These are phyloP conservation scores for Laspeyria flexula DNA, from an alignment of 2,888 invertebrate genomes.

Conservation along the genomic window DNA sequence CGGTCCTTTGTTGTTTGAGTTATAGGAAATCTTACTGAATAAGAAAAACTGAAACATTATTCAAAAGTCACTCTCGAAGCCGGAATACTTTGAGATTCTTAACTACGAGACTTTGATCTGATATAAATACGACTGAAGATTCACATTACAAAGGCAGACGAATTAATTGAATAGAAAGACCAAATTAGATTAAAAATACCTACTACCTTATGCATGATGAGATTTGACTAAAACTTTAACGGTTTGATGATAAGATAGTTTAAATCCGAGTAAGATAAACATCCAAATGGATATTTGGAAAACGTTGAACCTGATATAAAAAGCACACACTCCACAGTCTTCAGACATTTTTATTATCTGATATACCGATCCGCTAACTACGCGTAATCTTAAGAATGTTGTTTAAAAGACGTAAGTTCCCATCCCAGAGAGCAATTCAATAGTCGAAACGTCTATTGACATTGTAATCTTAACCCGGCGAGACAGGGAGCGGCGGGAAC, in stretches of 20 bases:
- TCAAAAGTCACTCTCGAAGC: constrained; percentile 58
- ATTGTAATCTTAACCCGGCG: constrained; percentile 70
- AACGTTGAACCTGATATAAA: neutral
- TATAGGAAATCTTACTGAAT: constrained; percentile 72
- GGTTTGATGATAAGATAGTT: neutral
- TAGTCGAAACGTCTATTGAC: constrained; percentile 68
- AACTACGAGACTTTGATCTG: constrained; percentile 56
- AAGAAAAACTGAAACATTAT: constrained; percentile 74
- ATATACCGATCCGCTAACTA: constrained; percentile 37
- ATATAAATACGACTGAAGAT: constrained; percentile 31
- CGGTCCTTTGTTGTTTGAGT: constrained; percentile 78
- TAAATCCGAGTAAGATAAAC: neutral
- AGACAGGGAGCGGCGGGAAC: constrained; percentile 55
- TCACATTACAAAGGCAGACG: constrained; percentile 41
- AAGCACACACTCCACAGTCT: constrained; percentile 16
- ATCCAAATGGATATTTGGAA: neutral
- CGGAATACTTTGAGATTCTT: constrained; percentile 54
- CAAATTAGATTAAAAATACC: neutral
- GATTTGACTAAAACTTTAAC: neutral
- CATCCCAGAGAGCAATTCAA: constrained; percentile 56
- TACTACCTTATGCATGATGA: neutral
- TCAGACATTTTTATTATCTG: constrained; percentile 21
- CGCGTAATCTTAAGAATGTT: constrained; percentile 46
- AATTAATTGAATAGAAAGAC: constrained; percentile 23
- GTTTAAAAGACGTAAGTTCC: constrained; percentile 51